Evolutionary conservation across 2,113 vertebrate species (phyloP).

Genomic region (Cephalophus harveyi): DNA sequence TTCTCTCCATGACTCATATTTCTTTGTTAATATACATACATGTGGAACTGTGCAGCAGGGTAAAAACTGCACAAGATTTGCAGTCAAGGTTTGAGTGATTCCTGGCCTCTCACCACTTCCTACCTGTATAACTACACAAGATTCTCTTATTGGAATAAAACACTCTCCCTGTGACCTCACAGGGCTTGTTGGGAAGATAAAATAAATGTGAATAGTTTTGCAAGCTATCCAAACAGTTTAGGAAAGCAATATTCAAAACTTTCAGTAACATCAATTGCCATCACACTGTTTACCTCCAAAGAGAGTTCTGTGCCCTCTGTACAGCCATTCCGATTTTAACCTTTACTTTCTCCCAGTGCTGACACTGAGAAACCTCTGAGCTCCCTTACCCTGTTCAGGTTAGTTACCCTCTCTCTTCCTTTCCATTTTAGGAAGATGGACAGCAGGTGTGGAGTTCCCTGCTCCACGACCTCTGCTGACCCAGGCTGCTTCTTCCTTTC

Average conservation of each 20-base stretch:
- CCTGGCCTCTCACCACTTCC: background rate
- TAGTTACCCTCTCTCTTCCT: slow-evolving; percentile 48
- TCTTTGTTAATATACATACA: background rate
- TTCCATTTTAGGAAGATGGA: slow-evolving; percentile 75
- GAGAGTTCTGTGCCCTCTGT: background rate
- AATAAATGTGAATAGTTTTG: background rate
- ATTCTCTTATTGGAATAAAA: background rate
- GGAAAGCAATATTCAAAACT: background rate
- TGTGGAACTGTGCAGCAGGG: background rate
- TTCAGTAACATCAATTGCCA: background rate
- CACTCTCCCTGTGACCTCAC: background rate
- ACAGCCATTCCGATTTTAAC: background rate
- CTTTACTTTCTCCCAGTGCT: slow-evolving; percentile 17
- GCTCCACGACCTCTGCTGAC: slow-evolving; percentile 54
- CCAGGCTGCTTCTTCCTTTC: slow-evolving; percentile 2
- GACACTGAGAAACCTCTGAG: slow-evolving; percentile 22
- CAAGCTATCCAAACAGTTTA: background rate
- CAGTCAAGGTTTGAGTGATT: background rate
- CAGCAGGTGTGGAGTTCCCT: slow-evolving; percentile 74
- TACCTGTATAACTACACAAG: background rate
- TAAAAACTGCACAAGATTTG: background rate
- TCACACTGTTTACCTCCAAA: background rate
- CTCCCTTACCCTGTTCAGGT: background rate
- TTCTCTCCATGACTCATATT: background rate
- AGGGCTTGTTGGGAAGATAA: background rate